A percentile compares a stretch with the other conserved stretches of the same genome.
These are phyloP conservation scores for Echeneis naucrates DNA, from an alignment of 2,797 vertebrate genomes.

Conservation along the genomic window DNA sequence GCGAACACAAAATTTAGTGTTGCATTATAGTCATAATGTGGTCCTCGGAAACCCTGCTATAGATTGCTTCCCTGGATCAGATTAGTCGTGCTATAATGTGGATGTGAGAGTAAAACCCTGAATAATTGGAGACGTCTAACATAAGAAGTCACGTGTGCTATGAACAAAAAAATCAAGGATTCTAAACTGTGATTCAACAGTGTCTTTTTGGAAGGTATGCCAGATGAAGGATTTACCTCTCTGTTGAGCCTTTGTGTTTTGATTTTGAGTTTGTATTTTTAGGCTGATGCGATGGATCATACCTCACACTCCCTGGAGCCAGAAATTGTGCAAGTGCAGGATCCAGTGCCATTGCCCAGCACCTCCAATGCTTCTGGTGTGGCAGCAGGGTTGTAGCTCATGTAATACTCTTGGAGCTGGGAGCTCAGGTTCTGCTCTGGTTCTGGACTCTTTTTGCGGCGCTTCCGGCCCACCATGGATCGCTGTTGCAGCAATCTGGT, in stretches of 20 bases:
- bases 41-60: slow-evolving; percentile 40
- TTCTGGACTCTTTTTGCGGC: slow-evolving; percentile 96
- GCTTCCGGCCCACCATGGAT: slow-evolving; percentile 92
- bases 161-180: slow-evolving; percentile 64
- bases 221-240: slow-evolving; percentile 84
- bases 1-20: slow-evolving; percentile 8
- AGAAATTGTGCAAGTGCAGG: slow-evolving; percentile 99
- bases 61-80: slow-evolving; percentile 37
- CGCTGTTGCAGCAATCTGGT: slow-evolving; percentile 93
- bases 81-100: slow-evolving; percentile 26
- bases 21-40: slow-evolving; percentile 24
- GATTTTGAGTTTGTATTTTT: slow-evolving; percentile 77
- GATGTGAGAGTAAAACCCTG: slow-evolving; percentile 36
- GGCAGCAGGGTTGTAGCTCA: slow-evolving; percentile 98
- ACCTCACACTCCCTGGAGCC: slow-evolving; percentile 99
- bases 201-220: slow-evolving; percentile 65
- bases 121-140: slow-evolving; percentile 73
- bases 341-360: slow-evolving; percentile 96
- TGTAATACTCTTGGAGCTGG: slow-evolving; percentile 99
- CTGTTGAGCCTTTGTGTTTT: slow-evolving; percentile 81
- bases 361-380: slow-evolving; percentile 97
- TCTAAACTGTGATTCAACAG: slow-evolving; percentile 64
- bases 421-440: slow-evolving; percentile 97
- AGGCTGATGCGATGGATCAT: slow-evolving; percentile 88
- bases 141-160: slow-evolving; percentile 47